Evolutionary conservation across 2,113 vertebrate genomes (phyloP).

Genomic region (Arizona elegans): DNA sequence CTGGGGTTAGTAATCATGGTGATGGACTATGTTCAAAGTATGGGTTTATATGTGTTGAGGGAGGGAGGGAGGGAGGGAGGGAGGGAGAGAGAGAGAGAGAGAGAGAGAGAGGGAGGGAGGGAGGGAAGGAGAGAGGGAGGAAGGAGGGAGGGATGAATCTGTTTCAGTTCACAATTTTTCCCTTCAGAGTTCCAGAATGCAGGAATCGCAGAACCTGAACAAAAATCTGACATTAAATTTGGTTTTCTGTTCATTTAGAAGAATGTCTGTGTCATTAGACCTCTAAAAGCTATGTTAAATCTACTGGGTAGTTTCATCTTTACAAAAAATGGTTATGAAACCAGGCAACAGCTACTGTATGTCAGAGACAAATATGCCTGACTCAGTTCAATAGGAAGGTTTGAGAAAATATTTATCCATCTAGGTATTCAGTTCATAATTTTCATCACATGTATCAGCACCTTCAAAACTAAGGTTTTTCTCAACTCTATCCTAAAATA

Average conservation of each 20-base stretch:
- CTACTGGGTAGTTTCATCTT: background rate
- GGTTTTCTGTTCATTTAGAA: background rate
- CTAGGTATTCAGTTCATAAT: background rate
- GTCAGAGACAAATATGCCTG: background rate
- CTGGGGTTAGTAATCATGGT: background rate
- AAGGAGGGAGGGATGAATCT: background rate
- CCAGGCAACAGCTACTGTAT: background rate
- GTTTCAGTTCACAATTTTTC: background rate
- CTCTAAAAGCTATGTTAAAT: background rate
- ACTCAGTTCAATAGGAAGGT: background rate
- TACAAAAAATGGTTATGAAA: background rate
- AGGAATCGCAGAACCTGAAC: background rate
- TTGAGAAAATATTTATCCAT: background rate
- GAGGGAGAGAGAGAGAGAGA: background rate
- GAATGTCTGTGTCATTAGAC: background rate
- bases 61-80: background rate
- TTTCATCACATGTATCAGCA: background rate
- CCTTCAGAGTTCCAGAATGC: background rate
- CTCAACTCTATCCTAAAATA: constrained; percentile 16
- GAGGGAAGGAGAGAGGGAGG: background rate
- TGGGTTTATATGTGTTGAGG: background rate
- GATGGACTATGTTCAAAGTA: background rate
- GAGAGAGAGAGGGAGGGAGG: too few relatives aligned
- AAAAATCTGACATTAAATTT: background rate
- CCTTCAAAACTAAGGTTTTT: background rate